Conservation (phyloP, 2,113 vertebrate species). For the Genyomyrus donnyi region DNA sequence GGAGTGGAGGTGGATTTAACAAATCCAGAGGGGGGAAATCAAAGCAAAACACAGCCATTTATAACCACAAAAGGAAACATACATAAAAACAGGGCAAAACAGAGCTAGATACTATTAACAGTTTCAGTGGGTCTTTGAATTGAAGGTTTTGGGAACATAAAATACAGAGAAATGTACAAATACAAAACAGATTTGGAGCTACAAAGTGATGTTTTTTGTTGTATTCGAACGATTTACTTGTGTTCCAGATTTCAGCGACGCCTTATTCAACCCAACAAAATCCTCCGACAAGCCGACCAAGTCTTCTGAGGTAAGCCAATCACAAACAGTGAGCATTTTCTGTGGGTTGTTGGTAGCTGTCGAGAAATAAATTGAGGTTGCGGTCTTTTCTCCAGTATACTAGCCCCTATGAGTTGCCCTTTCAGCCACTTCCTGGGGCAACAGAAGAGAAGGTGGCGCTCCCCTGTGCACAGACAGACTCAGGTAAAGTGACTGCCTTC, state of each 20-base stretch:
- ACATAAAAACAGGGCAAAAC: background rate
- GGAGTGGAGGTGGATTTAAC: background rate
- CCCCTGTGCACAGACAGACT: conserved; percentile 14
- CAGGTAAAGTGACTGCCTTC: conserved; percentile 40
- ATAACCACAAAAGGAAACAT: background rate
- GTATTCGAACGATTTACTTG: background rate
- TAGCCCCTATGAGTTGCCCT: conserved; percentile 58
- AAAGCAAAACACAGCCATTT: background rate
- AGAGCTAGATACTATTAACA: background rate
- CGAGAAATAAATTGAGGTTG: conserved; percentile 7
- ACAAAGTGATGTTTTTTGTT: background rate
- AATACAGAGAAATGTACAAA: too few species aligned
- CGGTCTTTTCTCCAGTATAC: conserved; percentile 46
- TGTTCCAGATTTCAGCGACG: conserved; percentile 64
- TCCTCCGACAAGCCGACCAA: conserved; percentile 57
- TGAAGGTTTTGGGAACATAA: background rate
- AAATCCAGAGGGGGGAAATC: background rate
- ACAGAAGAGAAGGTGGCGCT: conserved; percentile 19
- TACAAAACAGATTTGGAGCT: background rate
- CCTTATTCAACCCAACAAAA: conserved; percentile 67
- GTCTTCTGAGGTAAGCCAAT: conserved; percentile 48
- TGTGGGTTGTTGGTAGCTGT: background rate
- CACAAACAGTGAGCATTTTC: background rate
- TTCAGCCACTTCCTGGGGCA: conserved; percentile 25
- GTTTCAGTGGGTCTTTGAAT: background rate